These are phyloP conservation scores for Euplexia lucipara DNA, from an alignment of 2,888 invertebrate species.

Conservation along the genomic window DNA sequence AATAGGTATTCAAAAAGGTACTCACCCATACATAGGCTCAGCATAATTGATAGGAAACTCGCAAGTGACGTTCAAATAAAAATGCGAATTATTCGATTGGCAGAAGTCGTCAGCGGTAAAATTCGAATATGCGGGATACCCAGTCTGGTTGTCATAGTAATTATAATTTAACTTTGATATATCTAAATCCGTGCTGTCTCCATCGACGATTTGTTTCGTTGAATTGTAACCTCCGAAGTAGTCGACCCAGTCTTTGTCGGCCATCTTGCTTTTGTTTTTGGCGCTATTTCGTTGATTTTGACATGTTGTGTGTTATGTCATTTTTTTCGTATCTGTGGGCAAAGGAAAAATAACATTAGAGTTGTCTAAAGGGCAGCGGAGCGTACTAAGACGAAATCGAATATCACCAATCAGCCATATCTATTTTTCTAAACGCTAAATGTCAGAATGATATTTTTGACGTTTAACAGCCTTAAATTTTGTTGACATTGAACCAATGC, in stretches of 20 bases:
- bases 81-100: slow-evolving; percentile 83
- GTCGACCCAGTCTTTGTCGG: slow-evolving; percentile 80
- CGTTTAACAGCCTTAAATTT: too few relatives aligned
- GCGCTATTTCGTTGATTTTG: slow-evolving; percentile 37
- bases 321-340: slow-evolving; percentile 49
- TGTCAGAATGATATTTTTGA: too few relatives aligned
- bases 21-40: slow-evolving; percentile 93
- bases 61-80: slow-evolving; percentile 92
- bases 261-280: slow-evolving; percentile 77
- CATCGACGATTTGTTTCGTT: slow-evolving; percentile 50
- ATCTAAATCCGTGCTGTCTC: slow-evolving; percentile 62
- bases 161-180: slow-evolving; percentile 65
- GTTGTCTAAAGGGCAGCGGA: too few relatives aligned
- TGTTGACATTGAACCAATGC: too few relatives aligned
- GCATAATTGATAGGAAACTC: slow-evolving; percentile 93
- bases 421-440: too few relatives aligned
- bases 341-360: slow-evolving; percentile 40
- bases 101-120: slow-evolving; percentile 85
- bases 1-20: slow-evolving; percentile 38
- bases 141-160: slow-evolving; percentile 76
- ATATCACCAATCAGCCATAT: too few relatives aligned
- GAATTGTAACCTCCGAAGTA: slow-evolving; percentile 75
- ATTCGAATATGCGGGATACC: slow-evolving; percentile 76
- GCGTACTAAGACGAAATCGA: too few relatives aligned
- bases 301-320: slow-evolving; percentile 49